Evolutionary conservation across 2,797 vertebrate species (phyloP).

Genomic region (Poeciliopsis gracilis): DNA sequence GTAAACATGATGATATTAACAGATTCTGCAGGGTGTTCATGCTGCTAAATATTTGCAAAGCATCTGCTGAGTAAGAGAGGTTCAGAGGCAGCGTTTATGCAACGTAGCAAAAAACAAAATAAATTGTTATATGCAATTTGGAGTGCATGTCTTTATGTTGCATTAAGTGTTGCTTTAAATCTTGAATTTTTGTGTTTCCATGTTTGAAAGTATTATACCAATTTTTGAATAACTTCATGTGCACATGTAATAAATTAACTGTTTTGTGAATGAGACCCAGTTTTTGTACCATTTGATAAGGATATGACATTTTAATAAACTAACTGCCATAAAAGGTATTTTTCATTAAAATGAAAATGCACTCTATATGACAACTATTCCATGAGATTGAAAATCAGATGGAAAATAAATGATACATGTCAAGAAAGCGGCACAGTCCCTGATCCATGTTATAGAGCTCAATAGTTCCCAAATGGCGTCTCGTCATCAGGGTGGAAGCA

Average conservation of each 20-base stretch:
- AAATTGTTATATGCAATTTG: neutral
- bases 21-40: constrained; percentile 37
- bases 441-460: neutral
- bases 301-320: neutral
- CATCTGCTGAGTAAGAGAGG: constrained; percentile 42
- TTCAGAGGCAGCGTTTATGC: constrained; percentile 13
- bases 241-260: neutral
- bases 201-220: neutral
- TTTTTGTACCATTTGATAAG: neutral
- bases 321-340: neutral
- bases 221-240: neutral
- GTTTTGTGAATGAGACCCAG: neutral
- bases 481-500: neutral
- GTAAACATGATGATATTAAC: constrained; percentile 66
- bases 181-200: neutral
- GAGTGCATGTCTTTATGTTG: constrained; percentile 24
- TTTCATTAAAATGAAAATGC: neutral
- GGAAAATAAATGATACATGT: neutral
- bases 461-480: neutral
- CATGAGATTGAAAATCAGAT: neutral
- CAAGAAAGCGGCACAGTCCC: neutral
- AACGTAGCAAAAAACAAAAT: neutral
- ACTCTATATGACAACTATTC: neutral
- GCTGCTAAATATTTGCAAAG: constrained; percentile 56
- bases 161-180: neutral